Conservation (phyloP, 2,888 invertebrate species). For the Acrobasis consociella region DNA sequence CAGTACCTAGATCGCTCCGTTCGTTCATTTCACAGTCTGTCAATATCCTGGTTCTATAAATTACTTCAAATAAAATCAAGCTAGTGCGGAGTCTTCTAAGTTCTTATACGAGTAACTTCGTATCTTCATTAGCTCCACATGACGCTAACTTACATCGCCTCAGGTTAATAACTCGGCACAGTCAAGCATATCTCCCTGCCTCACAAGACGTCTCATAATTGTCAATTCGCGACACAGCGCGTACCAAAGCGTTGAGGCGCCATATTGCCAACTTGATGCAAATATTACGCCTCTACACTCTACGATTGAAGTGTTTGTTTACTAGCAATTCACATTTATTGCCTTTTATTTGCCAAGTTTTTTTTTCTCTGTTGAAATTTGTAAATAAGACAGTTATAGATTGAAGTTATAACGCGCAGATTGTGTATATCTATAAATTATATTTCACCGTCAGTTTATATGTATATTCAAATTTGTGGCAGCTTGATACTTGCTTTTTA, state of each 20-base stretch:
- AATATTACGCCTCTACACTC: not conserved
- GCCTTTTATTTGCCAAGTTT: not conserved
- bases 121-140: slow-evolving; percentile 4
- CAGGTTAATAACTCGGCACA: slow-evolving; percentile 10
- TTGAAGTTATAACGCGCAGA: too few relatives aligned
- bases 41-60: too few relatives aligned
- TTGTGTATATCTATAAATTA: too few relatives aligned
- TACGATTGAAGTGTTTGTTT: not conserved
- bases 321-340: not conserved
- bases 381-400: too few relatives aligned
- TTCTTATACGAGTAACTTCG: not conserved
- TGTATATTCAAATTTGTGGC: too few relatives aligned
- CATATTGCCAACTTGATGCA: not conserved
- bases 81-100: too few relatives aligned
- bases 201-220: slow-evolving; percentile 10
- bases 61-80: too few relatives aligned
- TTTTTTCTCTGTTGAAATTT: too few relatives aligned
- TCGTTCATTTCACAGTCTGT: too few relatives aligned
- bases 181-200: slow-evolving; percentile 10
- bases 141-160: not conserved
- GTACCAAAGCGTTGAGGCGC: not conserved
- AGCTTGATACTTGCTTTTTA: too few relatives aligned
- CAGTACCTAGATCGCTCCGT: too few relatives aligned
- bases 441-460: too few relatives aligned
- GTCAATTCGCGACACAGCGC: slow-evolving; percentile 9